Percentiles rank a stretch among this genome's conserved stretches.
These are phyloP conservation scores for Acromyrmex echinatior DNA, from an alignment of 1,140 invertebrate genomes.

Conservation along the genomic window DNA sequence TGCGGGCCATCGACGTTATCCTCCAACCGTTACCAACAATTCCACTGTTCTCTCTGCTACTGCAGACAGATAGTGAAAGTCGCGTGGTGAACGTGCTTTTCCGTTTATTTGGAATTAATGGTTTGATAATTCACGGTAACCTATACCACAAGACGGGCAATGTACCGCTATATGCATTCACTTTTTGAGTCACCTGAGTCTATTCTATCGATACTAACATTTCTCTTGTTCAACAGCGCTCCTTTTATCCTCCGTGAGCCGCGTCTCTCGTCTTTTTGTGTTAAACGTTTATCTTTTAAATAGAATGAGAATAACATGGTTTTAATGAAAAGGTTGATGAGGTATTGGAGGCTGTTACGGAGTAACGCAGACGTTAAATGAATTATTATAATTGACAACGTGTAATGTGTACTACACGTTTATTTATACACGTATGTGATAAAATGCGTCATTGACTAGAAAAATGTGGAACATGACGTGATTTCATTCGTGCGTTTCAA, in stretches of 20 bases:
- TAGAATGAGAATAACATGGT: background rate
- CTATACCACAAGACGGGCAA: constrained; percentile 23
- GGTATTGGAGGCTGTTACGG: background rate
- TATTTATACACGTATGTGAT: background rate
- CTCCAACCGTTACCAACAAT: constrained; percentile 57
- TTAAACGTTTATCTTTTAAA: background rate
- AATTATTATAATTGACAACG: constrained; percentile 60
- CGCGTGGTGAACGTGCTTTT: constrained; percentile 80
- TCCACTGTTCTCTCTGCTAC: constrained; percentile 78
- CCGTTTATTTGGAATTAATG: constrained; percentile 76
- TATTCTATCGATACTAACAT: background rate
- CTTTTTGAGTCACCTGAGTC: constrained; percentile 44
- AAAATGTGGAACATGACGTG: constrained; percentile 23
- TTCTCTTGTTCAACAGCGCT: background rate
- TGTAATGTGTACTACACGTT: background rate
- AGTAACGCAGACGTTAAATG: constrained; percentile 55
- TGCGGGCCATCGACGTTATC: constrained; percentile 15
- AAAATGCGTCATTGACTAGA: constrained; percentile 45
- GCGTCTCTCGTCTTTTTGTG: background rate
- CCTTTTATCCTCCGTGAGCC: background rate
- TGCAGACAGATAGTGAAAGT: constrained; percentile 81
- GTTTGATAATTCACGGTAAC: constrained; percentile 69
- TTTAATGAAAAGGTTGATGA: background rate
- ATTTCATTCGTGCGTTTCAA: constrained; percentile 54
- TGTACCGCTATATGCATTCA: constrained; percentile 47